Evolutionary conservation across 1,140 invertebrate genomes (phyloP).

Genomic region (Ptiloglossa arizonensis): DNA sequence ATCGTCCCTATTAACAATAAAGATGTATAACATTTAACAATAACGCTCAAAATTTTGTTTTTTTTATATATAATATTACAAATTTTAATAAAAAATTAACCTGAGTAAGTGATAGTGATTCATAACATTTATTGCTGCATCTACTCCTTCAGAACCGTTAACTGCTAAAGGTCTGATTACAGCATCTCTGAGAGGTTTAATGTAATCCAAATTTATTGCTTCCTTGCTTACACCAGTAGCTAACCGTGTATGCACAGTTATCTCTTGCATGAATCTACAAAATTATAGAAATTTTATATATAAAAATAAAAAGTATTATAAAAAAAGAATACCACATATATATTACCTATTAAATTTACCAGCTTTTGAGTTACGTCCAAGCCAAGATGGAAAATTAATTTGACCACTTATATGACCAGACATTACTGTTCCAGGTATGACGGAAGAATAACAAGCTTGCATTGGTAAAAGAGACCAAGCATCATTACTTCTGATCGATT

Average conservation of each 20-base stretch:
- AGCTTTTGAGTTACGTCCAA: conserved; percentile 95
- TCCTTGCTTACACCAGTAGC: conserved; percentile 88
- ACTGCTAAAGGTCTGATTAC: conserved; percentile 89
- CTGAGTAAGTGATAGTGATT: conserved; percentile 92
- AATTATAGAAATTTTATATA: conserved; percentile 28
- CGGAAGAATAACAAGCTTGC: conserved; percentile 95
- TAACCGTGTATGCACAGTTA: conserved; percentile 74
- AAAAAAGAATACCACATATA: conserved; percentile 2
- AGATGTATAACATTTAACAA: neutral
- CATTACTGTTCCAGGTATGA: conserved; percentile 94
- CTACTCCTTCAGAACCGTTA: conserved; percentile 87
- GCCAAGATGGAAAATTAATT: conserved; percentile 96
- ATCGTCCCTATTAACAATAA: conserved; percentile 87
- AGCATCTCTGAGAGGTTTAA: conserved; percentile 86
- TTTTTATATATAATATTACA: conserved; percentile 70
- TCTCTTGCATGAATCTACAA: conserved; percentile 74
- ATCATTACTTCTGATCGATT: conserved; percentile 88
- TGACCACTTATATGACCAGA: conserved; percentile 89
- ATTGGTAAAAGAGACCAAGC: conserved; percentile 95
- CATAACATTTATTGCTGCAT: conserved; percentile 89
- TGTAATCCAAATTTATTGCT: conserved; percentile 92
- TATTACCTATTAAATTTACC: conserved; percentile 90
- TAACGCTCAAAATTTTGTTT: neutral
- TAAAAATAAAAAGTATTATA: neutral
- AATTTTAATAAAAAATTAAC: conserved; percentile 91